Evolutionary conservation across 23 tunicate species (phyloP), one percentile per base, ranked within the genome.

Genomic region (Styela plicata): DNA sequence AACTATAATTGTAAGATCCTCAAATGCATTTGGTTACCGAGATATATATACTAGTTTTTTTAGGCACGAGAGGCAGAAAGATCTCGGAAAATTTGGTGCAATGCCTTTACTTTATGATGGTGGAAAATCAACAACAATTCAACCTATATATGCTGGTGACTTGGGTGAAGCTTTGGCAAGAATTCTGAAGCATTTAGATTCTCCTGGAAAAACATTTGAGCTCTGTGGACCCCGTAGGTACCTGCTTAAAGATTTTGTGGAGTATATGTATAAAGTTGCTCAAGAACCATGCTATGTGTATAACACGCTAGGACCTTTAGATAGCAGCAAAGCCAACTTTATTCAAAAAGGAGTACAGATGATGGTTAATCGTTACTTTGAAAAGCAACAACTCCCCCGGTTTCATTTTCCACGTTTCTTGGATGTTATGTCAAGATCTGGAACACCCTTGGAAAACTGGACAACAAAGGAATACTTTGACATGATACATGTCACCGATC

Each of bases 181-280:
- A 23, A 69, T 96, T 31, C 69, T 80, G 28, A 69, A 80, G 28
- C 97, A 96, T 78, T 86, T 91, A 2, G 97, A 87, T 85, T 80
- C 94, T 26, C 83, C 85, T 17, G 99, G 99, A 33, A 89, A 96
- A 0, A 92, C 92, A 26, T 96, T 96, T 68, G 99, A 96, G 79
- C 80, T 96, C 64, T 89, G 82, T 23, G 99, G 99, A 2, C 85
- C 85, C 3, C 74, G 76, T 63, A 85, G 90, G 17, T 86, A 52
- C 34, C 22, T 74, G 5, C 78, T 86, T 2, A 83, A 79, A 27
- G 90, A 86, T 74, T 70, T 80, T 24, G 74, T 80, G 16, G 85
- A 86, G 24, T 61, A 86, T 63, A 44, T 80, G 31, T 86, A 70
- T 80, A 37, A 44, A 17, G 73, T 35, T n/a, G 32, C 1, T 16